phyloP scores from a whole-genome alignment of 2,888 invertebrate genomes.

The Drosophila picticornis region DNA sequence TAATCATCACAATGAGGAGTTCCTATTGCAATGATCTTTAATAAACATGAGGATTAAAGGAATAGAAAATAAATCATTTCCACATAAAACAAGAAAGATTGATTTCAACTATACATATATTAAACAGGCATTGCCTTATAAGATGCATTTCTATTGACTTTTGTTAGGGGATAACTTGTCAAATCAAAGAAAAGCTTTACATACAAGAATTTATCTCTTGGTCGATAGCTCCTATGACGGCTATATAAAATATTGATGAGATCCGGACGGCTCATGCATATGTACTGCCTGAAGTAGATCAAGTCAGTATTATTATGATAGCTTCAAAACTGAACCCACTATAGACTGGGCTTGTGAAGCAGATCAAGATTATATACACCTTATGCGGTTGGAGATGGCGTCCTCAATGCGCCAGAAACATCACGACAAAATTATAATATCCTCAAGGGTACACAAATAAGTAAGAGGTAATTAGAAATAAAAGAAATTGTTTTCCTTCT shows the following conservation, averaged over 20 bases:
- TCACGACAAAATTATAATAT: not conserved
- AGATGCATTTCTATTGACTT: not conserved
- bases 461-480: not conserved
- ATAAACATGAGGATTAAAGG: not conserved
- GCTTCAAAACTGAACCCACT: not conserved
- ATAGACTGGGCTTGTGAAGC: not conserved
- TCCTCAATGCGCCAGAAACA: not conserved
- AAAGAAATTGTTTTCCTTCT: not conserved
- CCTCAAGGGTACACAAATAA: not conserved
- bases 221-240: not conserved
- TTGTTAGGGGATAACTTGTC: not conserved
- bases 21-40: not conserved
- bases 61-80: too few species aligned
- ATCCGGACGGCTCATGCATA: not conserved
- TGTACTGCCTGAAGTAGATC: not conserved
- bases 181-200: not conserved
- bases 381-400: too few species aligned
- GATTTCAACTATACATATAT: not conserved
- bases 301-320: not conserved
- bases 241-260: not conserved
- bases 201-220: not conserved
- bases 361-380: not conserved
- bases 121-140: not conserved
- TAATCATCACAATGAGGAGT: not conserved
- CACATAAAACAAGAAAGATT: not conserved